Conservation (phyloP, 2,797 vertebrate genomes). For the Chelon labrosus region DNA sequence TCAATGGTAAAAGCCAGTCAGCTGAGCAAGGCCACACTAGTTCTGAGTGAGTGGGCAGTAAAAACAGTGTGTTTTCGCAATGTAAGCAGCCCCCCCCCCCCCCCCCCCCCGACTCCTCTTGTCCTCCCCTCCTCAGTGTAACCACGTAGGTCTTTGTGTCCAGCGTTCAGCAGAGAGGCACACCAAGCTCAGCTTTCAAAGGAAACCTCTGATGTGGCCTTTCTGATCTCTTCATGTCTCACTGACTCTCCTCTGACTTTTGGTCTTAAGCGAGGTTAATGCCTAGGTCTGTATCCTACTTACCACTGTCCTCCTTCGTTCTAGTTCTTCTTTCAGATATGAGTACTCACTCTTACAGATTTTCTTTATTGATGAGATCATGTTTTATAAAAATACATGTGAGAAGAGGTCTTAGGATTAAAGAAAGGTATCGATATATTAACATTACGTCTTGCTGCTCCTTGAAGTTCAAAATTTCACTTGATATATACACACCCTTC, state of each 20-base stretch:
- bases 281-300: neutral
- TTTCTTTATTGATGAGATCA: constrained; percentile 16
- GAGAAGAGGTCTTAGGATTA: constrained; percentile 4
- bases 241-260: constrained; percentile 30
- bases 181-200: constrained; percentile 69
- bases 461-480: constrained; percentile 44
- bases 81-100: constrained; percentile 60
- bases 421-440: constrained; percentile 35
- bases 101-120: neutral
- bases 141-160: constrained; percentile 74
- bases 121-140: constrained; percentile 32
- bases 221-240: constrained; percentile 67
- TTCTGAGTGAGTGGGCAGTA: constrained; percentile 68
- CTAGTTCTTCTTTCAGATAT: neutral
- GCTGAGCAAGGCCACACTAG: constrained; percentile 56
- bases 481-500: constrained; percentile 51
- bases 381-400: constrained; percentile 20
- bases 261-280: too few species aligned
- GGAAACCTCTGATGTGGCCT: constrained; percentile 74
- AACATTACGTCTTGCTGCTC: constrained; percentile 31
- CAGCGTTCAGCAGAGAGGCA: constrained; percentile 47
- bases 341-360: constrained; percentile 2
- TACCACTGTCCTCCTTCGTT: neutral
- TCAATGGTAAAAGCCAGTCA: constrained; percentile 43
- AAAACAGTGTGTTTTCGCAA: constrained; percentile 73